phyloP scores from a whole-genome alignment of 2,113 vertebrate genomes.

The Gallinago media region DNA sequence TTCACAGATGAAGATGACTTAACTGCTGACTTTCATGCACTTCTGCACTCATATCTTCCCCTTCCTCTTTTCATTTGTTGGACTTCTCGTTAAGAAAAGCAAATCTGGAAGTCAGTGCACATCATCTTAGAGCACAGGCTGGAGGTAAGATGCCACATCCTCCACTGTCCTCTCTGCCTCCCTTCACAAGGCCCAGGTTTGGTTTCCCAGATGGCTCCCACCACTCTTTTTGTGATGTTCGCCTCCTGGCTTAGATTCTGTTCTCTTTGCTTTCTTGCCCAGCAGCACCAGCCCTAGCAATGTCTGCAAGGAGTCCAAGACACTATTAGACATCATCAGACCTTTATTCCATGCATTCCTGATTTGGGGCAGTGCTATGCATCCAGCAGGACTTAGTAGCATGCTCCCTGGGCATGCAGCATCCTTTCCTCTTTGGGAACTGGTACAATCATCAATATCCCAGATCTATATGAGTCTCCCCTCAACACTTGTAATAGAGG shows the following conservation, averaged over 20 bases:
- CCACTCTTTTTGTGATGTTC: neutral
- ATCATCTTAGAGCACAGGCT: neutral
- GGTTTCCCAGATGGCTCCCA: neutral
- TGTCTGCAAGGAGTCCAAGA: neutral
- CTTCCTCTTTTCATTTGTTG: neutral
- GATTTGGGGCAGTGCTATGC: neutral
- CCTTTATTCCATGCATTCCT: neutral
- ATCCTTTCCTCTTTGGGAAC: neutral
- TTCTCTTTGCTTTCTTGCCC: neutral
- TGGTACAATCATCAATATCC: neutral
- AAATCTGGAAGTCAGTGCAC: neutral
- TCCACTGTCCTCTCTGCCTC: accelerated
- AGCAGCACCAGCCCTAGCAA: neutral
- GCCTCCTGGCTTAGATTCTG: neutral
- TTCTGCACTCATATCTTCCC: neutral
- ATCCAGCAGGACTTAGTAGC: neutral
- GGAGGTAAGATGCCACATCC: neutral
- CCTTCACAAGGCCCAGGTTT: neutral
- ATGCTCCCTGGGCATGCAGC: neutral
- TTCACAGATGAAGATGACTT: neutral
- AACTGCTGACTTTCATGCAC: neutral
- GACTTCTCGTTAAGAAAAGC: neutral
- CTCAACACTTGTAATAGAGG: neutral
- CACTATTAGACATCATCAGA: neutral
- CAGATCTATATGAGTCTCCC: neutral